Conservation (phyloP, 2,113 vertebrate species). For the Litocranius walleri region DNA sequence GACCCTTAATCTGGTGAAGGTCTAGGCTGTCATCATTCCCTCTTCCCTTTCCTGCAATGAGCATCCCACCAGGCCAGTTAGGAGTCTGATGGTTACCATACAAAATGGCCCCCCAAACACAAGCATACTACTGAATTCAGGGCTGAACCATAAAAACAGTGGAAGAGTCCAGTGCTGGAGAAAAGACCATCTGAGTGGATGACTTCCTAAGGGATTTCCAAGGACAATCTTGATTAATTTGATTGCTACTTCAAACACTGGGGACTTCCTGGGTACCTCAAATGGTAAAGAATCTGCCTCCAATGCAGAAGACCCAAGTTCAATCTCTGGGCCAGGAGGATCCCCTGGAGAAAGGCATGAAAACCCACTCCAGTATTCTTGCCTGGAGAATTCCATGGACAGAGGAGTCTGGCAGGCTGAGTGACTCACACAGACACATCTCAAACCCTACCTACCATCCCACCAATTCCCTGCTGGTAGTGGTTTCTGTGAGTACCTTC, state of each 20-base stretch:
- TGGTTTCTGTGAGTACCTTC: background rate
- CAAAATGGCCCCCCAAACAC: background rate
- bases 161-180: background rate
- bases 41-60: background rate
- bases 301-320: background rate
- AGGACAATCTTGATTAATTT: constrained; percentile 9
- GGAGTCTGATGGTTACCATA: background rate
- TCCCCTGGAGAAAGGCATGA: background rate
- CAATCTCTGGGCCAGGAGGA: background rate
- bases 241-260: background rate
- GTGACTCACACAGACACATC: background rate
- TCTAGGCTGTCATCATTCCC: background rate
- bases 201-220: constrained; percentile 1
- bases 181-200: background rate
- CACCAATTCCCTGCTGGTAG: background rate
- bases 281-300: background rate
- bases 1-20: background rate
- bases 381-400: background rate
- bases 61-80: background rate
- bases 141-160: background rate
- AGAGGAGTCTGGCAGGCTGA: background rate
- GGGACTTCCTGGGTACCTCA: background rate
- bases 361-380: background rate
- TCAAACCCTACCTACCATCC: background rate
- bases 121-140: background rate